These are phyloP conservation scores for Rhabdomys dilectus DNA, from an alignment of 2,113 vertebrate genomes.

Conservation along the genomic window DNA sequence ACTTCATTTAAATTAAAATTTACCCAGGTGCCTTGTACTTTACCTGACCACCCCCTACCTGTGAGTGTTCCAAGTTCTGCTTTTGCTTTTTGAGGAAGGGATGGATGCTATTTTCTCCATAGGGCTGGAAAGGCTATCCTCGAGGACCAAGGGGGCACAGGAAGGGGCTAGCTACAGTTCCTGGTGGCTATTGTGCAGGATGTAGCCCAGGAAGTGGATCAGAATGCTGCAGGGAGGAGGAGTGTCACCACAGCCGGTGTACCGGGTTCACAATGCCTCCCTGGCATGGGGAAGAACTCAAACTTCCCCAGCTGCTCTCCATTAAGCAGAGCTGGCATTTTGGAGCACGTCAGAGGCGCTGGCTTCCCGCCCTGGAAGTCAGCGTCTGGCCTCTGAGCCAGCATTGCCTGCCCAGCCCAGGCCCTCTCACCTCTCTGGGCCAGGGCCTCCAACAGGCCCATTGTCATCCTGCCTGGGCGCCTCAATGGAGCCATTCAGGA, in stretches of 20 bases:
- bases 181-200: neutral
- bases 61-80: neutral
- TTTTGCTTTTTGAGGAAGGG: neutral
- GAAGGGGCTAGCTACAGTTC: neutral
- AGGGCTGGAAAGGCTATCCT: neutral
- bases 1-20: neutral
- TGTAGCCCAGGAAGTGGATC: neutral
- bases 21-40: neutral
- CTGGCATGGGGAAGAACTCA: slow-evolving; percentile 12
- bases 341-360: slow-evolving; percentile 80
- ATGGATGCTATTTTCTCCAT: neutral
- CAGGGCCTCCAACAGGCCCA: slow-evolving; percentile 52
- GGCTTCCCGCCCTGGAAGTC: slow-evolving; percentile 79
- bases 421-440: slow-evolving; percentile 76
- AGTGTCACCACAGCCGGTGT: neutral
- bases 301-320: slow-evolving; percentile 81
- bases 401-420: slow-evolving; percentile 60
- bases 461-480: neutral
- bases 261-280: neutral
- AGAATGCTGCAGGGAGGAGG: neutral
- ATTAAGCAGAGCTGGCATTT: slow-evolving; percentile 86
- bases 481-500: slow-evolving; percentile 78
- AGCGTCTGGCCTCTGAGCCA: slow-evolving; percentile 64
- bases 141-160: neutral
- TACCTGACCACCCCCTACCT: neutral